Conservation (phyloP, 1,140 invertebrate species). For the Halotydeus destructor region DNA sequence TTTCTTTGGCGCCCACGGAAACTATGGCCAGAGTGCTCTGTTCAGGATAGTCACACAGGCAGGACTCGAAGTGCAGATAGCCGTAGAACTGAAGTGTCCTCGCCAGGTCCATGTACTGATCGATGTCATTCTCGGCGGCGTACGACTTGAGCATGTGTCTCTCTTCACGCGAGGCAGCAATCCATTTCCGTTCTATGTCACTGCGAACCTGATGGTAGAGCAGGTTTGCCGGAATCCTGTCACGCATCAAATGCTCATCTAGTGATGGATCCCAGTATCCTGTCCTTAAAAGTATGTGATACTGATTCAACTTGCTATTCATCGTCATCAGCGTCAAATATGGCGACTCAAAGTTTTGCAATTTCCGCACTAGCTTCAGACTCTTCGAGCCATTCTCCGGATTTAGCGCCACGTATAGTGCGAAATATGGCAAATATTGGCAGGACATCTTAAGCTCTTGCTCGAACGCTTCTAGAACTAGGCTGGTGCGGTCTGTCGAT, state of each 20-base stretch:
- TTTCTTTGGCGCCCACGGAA: constrained; percentile 50
- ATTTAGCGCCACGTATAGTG: constrained; percentile 50
- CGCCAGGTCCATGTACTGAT: constrained; percentile 59
- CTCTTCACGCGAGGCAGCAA: constrained; percentile 37
- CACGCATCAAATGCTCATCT: constrained; percentile 55
- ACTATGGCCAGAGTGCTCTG: constrained; percentile 41
- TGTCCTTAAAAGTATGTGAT: constrained; percentile 50
- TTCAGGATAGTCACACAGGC: constrained; percentile 52
- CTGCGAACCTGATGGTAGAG: constrained; percentile 65
- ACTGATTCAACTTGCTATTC: constrained; percentile 16
- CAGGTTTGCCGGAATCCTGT: constrained; percentile 59
- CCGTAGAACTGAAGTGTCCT: constrained; percentile 66
- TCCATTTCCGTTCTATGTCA: constrained; percentile 68
- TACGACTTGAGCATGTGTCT: too few species aligned
- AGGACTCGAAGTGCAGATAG: constrained; percentile 55
- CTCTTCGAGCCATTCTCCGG: neutral
- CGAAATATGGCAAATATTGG: constrained; percentile 62
- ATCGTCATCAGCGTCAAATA: constrained; percentile 59
- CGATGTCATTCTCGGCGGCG: too few species aligned
- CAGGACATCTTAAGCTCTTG: constrained; percentile 45
- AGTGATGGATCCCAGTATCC: constrained; percentile 70
- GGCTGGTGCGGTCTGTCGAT: constrained; percentile 55
- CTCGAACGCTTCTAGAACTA: constrained; percentile 55
- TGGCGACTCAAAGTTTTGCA: constrained; percentile 90
- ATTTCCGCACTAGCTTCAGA: constrained; percentile 44